A percentile compares a stretch with the other conserved stretches of the same genome.
Evolutionary conservation across 1,140 invertebrate species (phyloP).

Genomic region (Drosophila prosaltans): DNA sequence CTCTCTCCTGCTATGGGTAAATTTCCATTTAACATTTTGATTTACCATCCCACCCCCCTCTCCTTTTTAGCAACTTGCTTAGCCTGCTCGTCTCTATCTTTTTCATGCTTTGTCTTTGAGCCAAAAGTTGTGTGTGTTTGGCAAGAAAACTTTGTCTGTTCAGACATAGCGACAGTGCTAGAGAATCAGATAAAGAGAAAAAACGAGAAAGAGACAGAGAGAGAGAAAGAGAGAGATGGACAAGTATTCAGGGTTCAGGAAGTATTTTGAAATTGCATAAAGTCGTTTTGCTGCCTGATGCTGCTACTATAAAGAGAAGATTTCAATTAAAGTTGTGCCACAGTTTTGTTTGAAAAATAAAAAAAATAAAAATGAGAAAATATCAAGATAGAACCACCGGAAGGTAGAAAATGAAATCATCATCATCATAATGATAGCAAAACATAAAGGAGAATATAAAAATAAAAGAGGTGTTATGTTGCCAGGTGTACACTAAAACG

Average conservation of each 20-base stretch:
- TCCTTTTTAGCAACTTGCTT: conserved; percentile 19
- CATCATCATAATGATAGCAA: no score
- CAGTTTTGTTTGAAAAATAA: background rate
- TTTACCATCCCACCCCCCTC: background rate
- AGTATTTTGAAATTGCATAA: conserved; percentile 74
- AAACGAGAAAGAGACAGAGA: background rate
- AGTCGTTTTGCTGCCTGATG: conserved; percentile 51
- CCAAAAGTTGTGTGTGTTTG: conserved; percentile 63
- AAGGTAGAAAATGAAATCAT: no score
- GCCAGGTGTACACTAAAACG: no score
- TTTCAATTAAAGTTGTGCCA: conserved; percentile 72
- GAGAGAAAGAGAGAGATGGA: no score
- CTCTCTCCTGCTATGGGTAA: background rate
- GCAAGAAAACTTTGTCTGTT: conserved; percentile 49
- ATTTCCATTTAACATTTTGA: conserved; percentile 67
- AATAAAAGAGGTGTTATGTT: no score
- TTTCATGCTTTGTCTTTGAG: conserved; percentile 64
- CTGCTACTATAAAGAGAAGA: conserved; percentile 47
- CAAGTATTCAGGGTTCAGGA: conserved; percentile 40
- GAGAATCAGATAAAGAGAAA: background rate
- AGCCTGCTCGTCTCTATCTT: conserved; percentile 28
- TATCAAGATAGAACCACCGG: no score
- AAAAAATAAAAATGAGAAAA: no score
- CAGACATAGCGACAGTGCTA: conserved; percentile 10
- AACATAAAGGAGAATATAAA: no score